These are phyloP conservation scores for Callocephalon fimbriatum DNA, from an alignment of 2,113 vertebrate species.

Conservation along the genomic window DNA sequence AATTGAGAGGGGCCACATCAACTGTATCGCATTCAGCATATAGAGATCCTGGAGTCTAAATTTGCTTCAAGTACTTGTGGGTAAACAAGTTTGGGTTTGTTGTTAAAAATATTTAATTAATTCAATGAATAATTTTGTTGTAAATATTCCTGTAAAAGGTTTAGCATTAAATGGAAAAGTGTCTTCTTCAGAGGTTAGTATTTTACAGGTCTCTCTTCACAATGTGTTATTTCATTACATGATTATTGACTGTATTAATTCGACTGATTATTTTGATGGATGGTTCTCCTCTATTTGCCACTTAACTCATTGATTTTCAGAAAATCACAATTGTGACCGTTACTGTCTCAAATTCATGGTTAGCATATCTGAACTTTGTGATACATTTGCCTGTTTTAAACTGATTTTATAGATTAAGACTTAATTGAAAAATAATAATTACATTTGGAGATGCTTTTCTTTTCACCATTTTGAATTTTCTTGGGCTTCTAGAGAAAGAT, in stretches of 20 bases:
- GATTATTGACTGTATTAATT: not conserved
- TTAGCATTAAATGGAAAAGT: not conserved
- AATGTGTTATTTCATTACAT: not conserved
- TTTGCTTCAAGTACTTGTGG: not conserved
- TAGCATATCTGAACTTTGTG: not conserved
- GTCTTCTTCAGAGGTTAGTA: not conserved
- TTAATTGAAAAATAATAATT: not conserved
- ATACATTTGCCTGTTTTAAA: not conserved
- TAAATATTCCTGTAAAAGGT: not conserved
- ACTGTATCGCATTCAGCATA: fast-evolving
- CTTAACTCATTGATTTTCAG: not conserved
- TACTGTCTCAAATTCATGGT: not conserved
- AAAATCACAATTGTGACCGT: not conserved
- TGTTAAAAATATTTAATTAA: not conserved
- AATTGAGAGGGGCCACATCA: not conserved
- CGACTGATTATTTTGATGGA: not conserved
- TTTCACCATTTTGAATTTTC: not conserved
- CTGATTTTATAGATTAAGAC: not conserved
- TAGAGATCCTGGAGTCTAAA: not conserved
- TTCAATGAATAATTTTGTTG: not conserved
- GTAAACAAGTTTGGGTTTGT: not conserved
- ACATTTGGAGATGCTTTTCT: not conserved
- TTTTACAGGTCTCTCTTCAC: not conserved
- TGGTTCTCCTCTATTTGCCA: not conserved
- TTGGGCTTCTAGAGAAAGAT: not conserved